These are phyloP conservation scores for Phrixothrix hirtus DNA, from an alignment of 2,888 invertebrate genomes.

Conservation along the genomic window DNA sequence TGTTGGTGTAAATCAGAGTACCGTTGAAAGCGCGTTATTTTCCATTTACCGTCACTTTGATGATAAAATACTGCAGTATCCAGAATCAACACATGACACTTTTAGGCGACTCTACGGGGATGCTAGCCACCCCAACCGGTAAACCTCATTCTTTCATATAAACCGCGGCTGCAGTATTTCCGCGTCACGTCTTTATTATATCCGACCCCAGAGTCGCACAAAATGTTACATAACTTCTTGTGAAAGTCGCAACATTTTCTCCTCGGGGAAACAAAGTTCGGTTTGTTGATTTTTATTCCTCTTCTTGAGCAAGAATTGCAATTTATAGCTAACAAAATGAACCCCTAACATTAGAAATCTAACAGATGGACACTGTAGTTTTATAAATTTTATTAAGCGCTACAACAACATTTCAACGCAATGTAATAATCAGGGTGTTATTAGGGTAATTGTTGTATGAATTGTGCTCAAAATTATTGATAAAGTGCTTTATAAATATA, in stretches of 20 bases:
- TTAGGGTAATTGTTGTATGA: too few species aligned
- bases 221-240: slow-evolving; percentile 59
- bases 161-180: slow-evolving; percentile 52
- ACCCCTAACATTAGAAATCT: too few species aligned
- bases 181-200: slow-evolving; percentile 59
- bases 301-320: slow-evolving; percentile 1
- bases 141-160: slow-evolving; percentile 52
- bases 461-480: too few species aligned
- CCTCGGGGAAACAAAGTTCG: slow-evolving; percentile 45
- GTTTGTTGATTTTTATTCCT: slow-evolving; percentile 49
- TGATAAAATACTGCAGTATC: slow-evolving; percentile 49
- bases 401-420: too few species aligned
- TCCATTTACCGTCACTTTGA: slow-evolving; percentile 45
- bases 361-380: too few species aligned
- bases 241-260: slow-evolving; percentile 54
- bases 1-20: slow-evolving; percentile 45
- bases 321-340: too few species aligned
- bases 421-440: too few species aligned
- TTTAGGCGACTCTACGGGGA: slow-evolving; percentile 46
- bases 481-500: too few species aligned
- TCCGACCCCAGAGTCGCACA: slow-evolving; percentile 55
- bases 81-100: slow-evolving; percentile 47
- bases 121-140: slow-evolving; percentile 43
- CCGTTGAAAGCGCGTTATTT: slow-evolving; percentile 41
- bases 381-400: too few species aligned